phyloP scores from a whole-genome alignment of 1,140 invertebrate species.

The Epicauta chinensis region DNA sequence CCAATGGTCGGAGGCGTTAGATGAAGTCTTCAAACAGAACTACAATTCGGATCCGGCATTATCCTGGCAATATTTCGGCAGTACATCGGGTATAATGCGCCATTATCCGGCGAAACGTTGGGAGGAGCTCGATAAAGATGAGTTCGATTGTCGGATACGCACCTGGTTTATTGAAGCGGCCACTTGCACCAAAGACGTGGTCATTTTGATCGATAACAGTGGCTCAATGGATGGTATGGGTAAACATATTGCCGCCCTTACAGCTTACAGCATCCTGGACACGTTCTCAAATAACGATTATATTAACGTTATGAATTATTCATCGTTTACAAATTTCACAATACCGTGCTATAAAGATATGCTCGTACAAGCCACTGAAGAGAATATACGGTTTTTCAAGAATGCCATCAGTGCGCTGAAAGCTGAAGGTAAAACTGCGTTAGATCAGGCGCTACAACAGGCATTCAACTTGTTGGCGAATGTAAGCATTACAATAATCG shows the following conservation, averaged over 20 bases:
- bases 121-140: slow-evolving; percentile 36
- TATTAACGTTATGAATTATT: slow-evolving; percentile 84
- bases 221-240: slow-evolving; percentile 95
- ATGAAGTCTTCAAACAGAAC: slow-evolving; percentile 80
- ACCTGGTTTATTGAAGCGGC: slow-evolving; percentile 97
- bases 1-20: slow-evolving; percentile 78
- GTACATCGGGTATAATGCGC: slow-evolving; percentile 82
- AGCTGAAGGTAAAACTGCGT: slow-evolving; percentile 72
- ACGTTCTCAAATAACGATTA: slow-evolving; percentile 98
- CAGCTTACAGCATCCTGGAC: slow-evolving; percentile 81
- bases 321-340: slow-evolving; percentile 56
- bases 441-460: slow-evolving; percentile 73
- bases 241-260: slow-evolving; percentile 58
- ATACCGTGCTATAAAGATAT: slow-evolving; percentile 76
- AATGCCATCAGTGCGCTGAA: slow-evolving; percentile 59
- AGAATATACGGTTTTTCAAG: slow-evolving; percentile 78
- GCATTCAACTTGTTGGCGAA: slow-evolving; percentile 74
- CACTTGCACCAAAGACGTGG: slow-evolving; percentile 94
- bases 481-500: slow-evolving; percentile 44
- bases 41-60: slow-evolving; percentile 82
- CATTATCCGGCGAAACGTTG: slow-evolving; percentile 64
- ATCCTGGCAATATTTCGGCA: slow-evolving; percentile 96
- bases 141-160: slow-evolving; percentile 78
- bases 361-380: slow-evolving; percentile 86
- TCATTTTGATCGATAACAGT: slow-evolving; percentile 90